These are phyloP conservation scores for Epistrophella euchroma DNA, from an alignment of 2,888 invertebrate genomes.

Conservation along the genomic window DNA sequence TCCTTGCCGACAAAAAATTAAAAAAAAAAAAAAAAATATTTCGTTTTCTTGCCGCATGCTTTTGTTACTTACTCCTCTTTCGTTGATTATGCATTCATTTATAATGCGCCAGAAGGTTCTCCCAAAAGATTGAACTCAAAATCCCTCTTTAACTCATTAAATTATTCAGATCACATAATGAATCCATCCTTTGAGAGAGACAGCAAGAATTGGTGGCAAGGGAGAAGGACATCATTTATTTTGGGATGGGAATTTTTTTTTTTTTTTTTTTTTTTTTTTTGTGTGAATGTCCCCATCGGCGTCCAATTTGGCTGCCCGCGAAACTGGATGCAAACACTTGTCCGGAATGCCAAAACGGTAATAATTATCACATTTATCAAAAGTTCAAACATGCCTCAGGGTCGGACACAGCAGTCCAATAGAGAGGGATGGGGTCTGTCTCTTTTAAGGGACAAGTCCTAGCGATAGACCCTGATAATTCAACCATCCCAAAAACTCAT, in stretches of 20 bases:
- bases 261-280: constrained; percentile 20
- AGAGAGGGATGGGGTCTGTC: constrained; percentile 26
- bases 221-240: constrained; percentile 18
- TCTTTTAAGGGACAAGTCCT: constrained; percentile 39
- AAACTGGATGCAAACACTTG: constrained; percentile 70
- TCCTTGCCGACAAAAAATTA: constrained; percentile 2
- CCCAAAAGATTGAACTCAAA: constrained; percentile 7
- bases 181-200: constrained; percentile 27
- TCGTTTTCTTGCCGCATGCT: constrained; percentile 42
- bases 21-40: neutral
- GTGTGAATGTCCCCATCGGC: constrained; percentile 45
- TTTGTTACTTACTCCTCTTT: constrained; percentile 59
- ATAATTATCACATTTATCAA: constrained; percentile 76
- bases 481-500: neutral
- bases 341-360: constrained; percentile 74
- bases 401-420: constrained; percentile 14
- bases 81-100: constrained; percentile 66
- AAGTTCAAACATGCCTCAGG: constrained; percentile 65
- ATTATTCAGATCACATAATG: constrained; percentile 74
- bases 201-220: neutral
- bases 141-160: constrained; percentile 60
- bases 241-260: neutral
- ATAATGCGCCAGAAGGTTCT: constrained; percentile 58
- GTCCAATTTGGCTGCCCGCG: constrained; percentile 65
- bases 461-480: constrained; percentile 32